Conservation (phyloP, 2,888 invertebrate genomes). For the Drosophila hawaiiensis region DNA sequence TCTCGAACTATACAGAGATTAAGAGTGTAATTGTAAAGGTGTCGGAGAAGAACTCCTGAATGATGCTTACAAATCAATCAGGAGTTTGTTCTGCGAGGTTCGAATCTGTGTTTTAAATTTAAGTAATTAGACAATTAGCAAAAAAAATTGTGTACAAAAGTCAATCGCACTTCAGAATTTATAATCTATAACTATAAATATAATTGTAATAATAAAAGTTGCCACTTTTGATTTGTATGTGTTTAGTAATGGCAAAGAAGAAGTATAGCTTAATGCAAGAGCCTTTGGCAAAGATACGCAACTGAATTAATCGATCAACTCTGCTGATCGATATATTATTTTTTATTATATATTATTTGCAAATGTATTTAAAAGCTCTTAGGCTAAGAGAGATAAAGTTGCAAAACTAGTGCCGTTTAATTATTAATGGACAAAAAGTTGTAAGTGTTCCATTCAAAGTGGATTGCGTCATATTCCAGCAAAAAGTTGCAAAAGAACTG, state of each 20-base stretch:
- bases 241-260: not conserved
- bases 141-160: not conserved
- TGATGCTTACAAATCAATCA: not conserved
- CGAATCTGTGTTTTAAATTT: not conserved
- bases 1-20: slow-evolving; percentile 96
- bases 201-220: not conserved
- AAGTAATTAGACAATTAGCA: not conserved
- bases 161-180: not conserved
- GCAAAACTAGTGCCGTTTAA: slow-evolving; percentile 13
- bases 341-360: not conserved
- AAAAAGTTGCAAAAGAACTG: slow-evolving; percentile 3
- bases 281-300: not conserved
- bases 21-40: slow-evolving; percentile 93
- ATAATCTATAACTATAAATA: not conserved
- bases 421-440: slow-evolving; percentile 26
- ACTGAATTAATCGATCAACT: not conserved
- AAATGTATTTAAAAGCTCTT: slow-evolving; percentile 6
- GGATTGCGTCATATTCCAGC: slow-evolving; percentile 14
- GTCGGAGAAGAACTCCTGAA: slow-evolving; percentile 91
- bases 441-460: slow-evolving; percentile 18
- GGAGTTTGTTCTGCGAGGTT: not conserved
- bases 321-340: not conserved
- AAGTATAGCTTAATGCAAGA: not conserved
- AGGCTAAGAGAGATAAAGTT: slow-evolving; percentile 8
- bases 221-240: not conserved